Evolutionary conservation across 2,888 invertebrate species (phyloP).

Genomic region (Coenonympha glycerion): DNA sequence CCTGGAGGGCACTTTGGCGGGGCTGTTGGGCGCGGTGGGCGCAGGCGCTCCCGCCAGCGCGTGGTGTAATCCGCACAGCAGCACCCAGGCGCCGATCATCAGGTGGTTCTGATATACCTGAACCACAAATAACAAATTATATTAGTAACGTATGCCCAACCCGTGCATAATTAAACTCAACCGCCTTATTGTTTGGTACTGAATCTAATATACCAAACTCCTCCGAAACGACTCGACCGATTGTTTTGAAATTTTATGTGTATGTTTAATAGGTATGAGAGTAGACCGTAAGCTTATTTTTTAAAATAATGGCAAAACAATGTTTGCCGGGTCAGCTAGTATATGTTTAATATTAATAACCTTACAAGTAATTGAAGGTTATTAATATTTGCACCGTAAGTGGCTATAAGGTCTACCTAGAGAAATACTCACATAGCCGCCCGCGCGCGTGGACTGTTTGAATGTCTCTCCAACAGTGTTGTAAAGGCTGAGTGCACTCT

Average conservation of each 20-base stretch:
- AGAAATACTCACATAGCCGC: constrained; percentile 83
- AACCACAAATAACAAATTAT: neutral
- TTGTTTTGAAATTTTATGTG: too few relatives aligned
- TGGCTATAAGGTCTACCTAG: neutral
- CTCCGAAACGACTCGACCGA: too few relatives aligned
- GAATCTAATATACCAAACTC: too few relatives aligned
- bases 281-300: too few relatives aligned
- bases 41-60: constrained; percentile 82
- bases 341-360: too few relatives aligned
- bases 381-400: too few relatives aligned
- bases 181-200: too few relatives aligned
- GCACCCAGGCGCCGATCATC: constrained; percentile 90
- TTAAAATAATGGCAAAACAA: too few relatives aligned
- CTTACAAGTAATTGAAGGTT: too few relatives aligned
- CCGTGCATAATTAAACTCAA: too few relatives aligned
- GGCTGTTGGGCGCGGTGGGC: constrained; percentile 59
- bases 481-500: constrained; percentile 91
- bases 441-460: constrained; percentile 89
- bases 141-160: neutral
- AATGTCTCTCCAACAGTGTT: constrained; percentile 87
- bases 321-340: too few relatives aligned
- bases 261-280: too few relatives aligned
- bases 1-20: constrained; percentile 59
- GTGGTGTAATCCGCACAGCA: constrained; percentile 90
- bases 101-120: constrained; percentile 92